Evolutionary conservation across 1,140 invertebrate genomes (phyloP).

Genomic region (Ylistrum balloti): DNA sequence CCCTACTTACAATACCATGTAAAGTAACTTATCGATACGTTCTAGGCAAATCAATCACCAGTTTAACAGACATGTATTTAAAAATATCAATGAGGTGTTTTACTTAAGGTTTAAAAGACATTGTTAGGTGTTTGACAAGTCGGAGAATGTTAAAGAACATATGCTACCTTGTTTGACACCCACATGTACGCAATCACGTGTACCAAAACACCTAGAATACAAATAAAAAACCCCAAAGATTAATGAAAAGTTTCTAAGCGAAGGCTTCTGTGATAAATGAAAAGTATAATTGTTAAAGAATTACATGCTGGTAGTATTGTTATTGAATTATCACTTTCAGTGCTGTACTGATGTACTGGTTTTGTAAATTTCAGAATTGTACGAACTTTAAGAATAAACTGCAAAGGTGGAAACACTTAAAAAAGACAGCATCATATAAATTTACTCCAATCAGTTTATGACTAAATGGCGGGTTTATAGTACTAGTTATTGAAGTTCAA

Average conservation of each 20-base stretch:
- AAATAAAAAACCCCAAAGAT: neutral
- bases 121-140: too few species aligned
- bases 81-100: too few species aligned
- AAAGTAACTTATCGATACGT: too few species aligned
- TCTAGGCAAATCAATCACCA: too few species aligned
- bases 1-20: too few species aligned
- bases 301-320: neutral
- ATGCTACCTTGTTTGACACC: neutral
- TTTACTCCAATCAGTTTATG: neutral
- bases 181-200: neutral
- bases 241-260: neutral
- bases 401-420: neutral
- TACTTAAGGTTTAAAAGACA: too few species aligned
- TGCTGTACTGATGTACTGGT: neutral
- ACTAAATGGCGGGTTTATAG: neutral
- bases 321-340: neutral
- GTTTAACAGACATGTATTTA: too few species aligned
- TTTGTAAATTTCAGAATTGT: neutral
- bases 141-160: too few species aligned
- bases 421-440: neutral
- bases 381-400: neutral
- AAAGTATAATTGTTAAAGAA: neutral
- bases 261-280: slow-evolving; percentile 17
- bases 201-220: neutral
- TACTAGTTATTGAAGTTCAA: neutral